These are phyloP conservation scores for Clarias magur DNA, from an alignment of 2,113 vertebrate genomes.

Conservation along the genomic window DNA sequence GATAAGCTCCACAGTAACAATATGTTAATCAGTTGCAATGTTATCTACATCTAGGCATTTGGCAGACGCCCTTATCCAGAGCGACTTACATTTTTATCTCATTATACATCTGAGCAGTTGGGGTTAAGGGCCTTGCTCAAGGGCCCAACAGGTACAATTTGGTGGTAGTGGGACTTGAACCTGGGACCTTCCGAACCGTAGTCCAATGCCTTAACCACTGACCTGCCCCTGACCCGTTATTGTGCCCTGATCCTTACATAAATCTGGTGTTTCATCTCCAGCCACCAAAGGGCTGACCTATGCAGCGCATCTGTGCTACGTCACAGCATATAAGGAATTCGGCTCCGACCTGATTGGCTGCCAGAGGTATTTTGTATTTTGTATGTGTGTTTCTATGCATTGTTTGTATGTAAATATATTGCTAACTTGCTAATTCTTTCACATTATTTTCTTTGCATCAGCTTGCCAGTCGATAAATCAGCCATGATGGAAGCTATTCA, in stretches of 20 bases:
- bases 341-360: neutral
- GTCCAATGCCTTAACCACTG: too few relatives aligned
- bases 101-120: too few relatives aligned
- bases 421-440: neutral
- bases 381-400: neutral
- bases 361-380: neutral
- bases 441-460: neutral
- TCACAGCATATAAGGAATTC: neutral
- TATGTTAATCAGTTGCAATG: neutral
- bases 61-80: too few relatives aligned
- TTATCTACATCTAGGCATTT: too few relatives aligned
- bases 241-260: neutral
- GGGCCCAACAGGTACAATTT: too few relatives aligned
- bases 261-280: neutral
- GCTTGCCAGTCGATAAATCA: neutral
- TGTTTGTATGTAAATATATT: neutral
- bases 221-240: too few relatives aligned
- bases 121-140: too few relatives aligned
- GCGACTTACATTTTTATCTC: too few relatives aligned
- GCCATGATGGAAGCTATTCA: neutral
- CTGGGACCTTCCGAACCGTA: too few relatives aligned
- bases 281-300: neutral
- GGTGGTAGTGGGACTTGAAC: too few relatives aligned
- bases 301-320: neutral
- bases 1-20: neutral